phyloP scores from a whole-genome alignment of 2,113 vertebrate species.

The Megaceryle torquata region DNA sequence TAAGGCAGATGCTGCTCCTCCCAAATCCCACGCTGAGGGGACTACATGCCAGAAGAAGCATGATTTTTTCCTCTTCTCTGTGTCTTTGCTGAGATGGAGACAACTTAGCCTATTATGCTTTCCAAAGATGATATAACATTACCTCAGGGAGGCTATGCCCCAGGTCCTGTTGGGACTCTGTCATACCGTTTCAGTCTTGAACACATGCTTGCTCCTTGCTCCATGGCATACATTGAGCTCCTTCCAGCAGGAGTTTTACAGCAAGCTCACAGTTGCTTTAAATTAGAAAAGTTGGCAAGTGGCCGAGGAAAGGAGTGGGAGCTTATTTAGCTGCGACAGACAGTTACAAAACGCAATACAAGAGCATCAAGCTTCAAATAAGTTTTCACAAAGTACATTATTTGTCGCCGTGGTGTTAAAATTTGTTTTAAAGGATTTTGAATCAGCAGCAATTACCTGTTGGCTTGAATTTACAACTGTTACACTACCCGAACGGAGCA shows the following conservation, averaged over 20 bases:
- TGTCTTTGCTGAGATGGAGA: neutral
- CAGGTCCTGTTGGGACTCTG: neutral
- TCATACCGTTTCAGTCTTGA: neutral
- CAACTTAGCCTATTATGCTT: neutral
- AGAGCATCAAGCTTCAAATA: conserved; percentile 49
- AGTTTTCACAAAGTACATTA: neutral
- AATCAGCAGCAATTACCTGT: neutral
- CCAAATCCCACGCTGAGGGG: neutral
- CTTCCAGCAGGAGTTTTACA: conserved; percentile 73
- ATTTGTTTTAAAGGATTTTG: conserved; percentile 9
- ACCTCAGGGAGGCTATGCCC: neutral
- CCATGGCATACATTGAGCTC: neutral
- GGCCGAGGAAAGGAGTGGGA: conserved; percentile 71
- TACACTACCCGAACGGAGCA: neutral
- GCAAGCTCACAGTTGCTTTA: conserved; percentile 81
- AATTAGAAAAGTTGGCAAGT: conserved; percentile 78
- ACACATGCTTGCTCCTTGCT: neutral
- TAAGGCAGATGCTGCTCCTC: conserved; percentile 24
- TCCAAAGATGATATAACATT: conserved; percentile 44
- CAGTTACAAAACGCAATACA: conserved; percentile 58
- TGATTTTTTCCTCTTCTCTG: conserved; percentile 14
- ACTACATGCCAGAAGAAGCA: conserved; percentile 22
- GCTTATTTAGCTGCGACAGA: conserved; percentile 71
- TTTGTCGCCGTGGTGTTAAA: neutral
- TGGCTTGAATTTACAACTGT: conserved; percentile 26